phyloP scores from a whole-genome alignment of 2,888 invertebrate species.

The Macaria notata region DNA sequence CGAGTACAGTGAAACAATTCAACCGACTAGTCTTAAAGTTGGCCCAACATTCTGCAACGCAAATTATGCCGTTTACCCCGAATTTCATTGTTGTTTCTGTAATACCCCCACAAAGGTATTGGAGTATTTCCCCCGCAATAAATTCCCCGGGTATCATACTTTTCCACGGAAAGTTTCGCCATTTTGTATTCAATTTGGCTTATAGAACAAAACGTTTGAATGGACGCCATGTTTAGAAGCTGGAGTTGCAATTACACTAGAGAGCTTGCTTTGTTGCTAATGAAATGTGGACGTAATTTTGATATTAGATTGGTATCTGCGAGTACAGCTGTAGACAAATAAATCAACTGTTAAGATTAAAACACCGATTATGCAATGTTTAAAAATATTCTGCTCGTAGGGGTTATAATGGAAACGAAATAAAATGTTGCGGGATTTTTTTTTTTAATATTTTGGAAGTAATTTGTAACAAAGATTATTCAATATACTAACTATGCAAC shows the following conservation, averaged over 20 bases:
- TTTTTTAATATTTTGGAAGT: no score
- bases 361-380: no score
- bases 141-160: constrained; percentile 34
- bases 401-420: no score
- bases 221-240: constrained; percentile 5
- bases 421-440: no score
- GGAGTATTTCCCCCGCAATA: constrained; percentile 30
- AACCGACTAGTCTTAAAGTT: constrained; percentile 15
- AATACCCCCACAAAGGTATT: constrained; percentile 31
- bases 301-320: no score
- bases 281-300: neutral
- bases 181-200: constrained; percentile 47
- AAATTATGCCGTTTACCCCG: constrained; percentile 24
- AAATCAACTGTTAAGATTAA: no score
- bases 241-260: constrained; percentile 1
- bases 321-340: no score
- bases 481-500: no score
- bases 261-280: constrained; percentile 2
- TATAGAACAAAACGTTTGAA: constrained; percentile 38
- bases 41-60: constrained; percentile 18
- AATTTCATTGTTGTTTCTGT: constrained; percentile 30
- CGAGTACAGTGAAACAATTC: constrained; percentile 8
- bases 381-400: no score
- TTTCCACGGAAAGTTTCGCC: constrained; percentile 38
- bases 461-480: no score